A percentile compares a stretch with the other conserved stretches of the same genome.
Conservation (phyloP, 2,797 vertebrate genomes). For the Capromys pilorides region DNA sequence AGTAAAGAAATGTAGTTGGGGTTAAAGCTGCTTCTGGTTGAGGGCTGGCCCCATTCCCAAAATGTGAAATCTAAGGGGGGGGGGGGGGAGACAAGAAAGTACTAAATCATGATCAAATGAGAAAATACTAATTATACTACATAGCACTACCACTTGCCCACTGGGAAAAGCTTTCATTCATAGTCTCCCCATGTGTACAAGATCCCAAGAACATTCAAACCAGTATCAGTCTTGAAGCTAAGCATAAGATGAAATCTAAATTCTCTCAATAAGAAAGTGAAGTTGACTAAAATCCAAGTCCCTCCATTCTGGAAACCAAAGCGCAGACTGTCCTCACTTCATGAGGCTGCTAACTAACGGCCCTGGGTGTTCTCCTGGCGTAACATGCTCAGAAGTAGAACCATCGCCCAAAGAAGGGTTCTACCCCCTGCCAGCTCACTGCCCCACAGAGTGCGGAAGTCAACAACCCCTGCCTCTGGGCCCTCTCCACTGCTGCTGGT, state of each 20-base stretch:
- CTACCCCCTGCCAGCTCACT: background rate
- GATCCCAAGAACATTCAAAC: background rate
- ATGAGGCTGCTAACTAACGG: background rate
- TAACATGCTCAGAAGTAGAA: background rate
- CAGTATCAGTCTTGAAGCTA: background rate
- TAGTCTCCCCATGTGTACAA: background rate
- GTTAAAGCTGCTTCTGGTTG: background rate
- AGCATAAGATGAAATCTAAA: constrained; percentile 12
- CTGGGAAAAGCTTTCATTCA: constrained; percentile 28
- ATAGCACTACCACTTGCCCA: background rate
- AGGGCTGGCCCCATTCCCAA: constrained; percentile 47
- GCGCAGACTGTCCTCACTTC: background rate
- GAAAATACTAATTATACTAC: background rate
- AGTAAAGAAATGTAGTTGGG: constrained; percentile 47
- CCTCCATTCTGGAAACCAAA: background rate
- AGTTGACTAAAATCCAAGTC: constrained; percentile 32
- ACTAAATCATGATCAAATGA: constrained; percentile 50
- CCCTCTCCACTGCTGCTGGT: background rate
- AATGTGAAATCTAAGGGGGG: constrained; percentile 54
- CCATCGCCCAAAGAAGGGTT: background rate
- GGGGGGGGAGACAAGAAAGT: constrained; percentile 54
- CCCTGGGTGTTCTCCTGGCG: background rate
- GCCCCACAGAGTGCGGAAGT: background rate
- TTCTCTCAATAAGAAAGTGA: background rate
- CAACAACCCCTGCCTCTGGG: background rate